Percentiles rank a stretch among this genome's conserved stretches.
Conservation (phyloP, 92 coral and sea anemone species). For the Phenganax marumi region DNA sequence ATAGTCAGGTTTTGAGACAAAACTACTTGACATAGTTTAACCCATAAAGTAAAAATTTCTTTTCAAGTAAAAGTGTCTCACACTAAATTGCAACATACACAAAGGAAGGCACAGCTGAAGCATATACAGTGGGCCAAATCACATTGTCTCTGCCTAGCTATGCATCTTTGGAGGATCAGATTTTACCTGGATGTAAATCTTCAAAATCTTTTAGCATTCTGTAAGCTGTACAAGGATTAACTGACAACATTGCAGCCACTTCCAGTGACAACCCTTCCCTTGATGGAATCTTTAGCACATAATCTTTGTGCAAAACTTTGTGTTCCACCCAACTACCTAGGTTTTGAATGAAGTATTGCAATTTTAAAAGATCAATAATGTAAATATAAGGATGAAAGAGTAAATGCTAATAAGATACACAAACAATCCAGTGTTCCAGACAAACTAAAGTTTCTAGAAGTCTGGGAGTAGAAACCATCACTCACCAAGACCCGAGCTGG, state of each 20-base stretch:
- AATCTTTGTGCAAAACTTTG: slow-evolving; percentile 14
- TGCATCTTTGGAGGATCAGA: not conserved
- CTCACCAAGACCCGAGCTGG: slow-evolving; percentile 67
- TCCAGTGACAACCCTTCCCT: slow-evolving; percentile 63
- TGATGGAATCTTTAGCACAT: slow-evolving; percentile 70
- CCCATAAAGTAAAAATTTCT: too few relatives aligned
- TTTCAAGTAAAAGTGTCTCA: too few relatives aligned
- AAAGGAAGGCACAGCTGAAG: too few relatives aligned
- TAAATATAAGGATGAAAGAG: not conserved
- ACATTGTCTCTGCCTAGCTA: not conserved
- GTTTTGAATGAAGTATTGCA: not conserved
- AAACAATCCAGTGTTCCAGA: not conserved
- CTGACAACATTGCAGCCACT: slow-evolving; percentile 80
- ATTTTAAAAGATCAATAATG: not conserved
- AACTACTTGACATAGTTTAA: too few relatives aligned
- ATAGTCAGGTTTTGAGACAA: too few relatives aligned
- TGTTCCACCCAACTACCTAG: slow-evolving; percentile 32
- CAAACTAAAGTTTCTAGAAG: not conserved
- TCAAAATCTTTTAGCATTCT: slow-evolving; percentile 94
- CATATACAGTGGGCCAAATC: too few relatives aligned
- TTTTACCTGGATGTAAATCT: slow-evolving; percentile 75
- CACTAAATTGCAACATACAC: too few relatives aligned
- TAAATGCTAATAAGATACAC: not conserved
- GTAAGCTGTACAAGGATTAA: slow-evolving; percentile 97
- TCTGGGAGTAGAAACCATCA: not conserved